phyloP scores from a whole-genome alignment of 2,888 invertebrate genomes.

The Xanthia icteritia region DNA sequence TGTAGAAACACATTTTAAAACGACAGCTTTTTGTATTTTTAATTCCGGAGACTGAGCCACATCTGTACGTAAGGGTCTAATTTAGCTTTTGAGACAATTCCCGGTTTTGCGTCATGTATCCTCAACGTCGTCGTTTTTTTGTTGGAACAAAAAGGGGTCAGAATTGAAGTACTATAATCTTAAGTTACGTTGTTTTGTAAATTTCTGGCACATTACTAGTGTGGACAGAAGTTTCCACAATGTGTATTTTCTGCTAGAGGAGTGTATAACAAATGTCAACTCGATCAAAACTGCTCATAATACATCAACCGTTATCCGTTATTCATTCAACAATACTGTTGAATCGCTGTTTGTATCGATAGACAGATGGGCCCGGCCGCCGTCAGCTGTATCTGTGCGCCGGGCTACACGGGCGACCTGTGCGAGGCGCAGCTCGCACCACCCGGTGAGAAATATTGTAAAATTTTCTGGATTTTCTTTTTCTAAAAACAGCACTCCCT shows the following conservation, averaged over 20 bases:
- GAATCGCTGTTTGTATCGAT: conserved; percentile 62
- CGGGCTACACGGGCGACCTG: conserved; percentile 92
- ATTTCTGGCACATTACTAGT: not conserved
- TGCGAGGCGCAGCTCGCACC: conserved; percentile 92
- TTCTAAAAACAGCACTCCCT: too few species aligned
- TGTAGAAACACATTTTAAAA: not conserved
- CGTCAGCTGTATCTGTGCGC: conserved; percentile 93
- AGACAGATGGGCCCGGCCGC: conserved; percentile 94
- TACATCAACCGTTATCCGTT: not conserved
- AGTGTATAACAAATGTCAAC: too few species aligned
- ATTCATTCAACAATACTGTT: not conserved
- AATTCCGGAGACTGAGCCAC: conserved; percentile 5
- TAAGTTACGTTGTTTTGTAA: not conserved
- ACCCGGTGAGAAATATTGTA: conserved; percentile 76
- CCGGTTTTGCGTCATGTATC: conserved; percentile 60
- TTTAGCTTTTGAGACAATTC: conserved; percentile 18
- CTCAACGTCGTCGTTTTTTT: conserved; percentile 57
- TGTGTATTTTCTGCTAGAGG: not conserved
- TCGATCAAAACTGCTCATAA: not conserved
- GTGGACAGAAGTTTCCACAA: not conserved
- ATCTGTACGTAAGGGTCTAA: conserved; percentile 6
- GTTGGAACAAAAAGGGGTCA: conserved; percentile 55
- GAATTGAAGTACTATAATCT: not conserved
- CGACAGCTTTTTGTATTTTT: not conserved
- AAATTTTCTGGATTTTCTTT: too few species aligned